These are phyloP conservation scores for Hypomesus transpacificus DNA, from an alignment of 2,113 vertebrate genomes.

Conservation along the genomic window DNA sequence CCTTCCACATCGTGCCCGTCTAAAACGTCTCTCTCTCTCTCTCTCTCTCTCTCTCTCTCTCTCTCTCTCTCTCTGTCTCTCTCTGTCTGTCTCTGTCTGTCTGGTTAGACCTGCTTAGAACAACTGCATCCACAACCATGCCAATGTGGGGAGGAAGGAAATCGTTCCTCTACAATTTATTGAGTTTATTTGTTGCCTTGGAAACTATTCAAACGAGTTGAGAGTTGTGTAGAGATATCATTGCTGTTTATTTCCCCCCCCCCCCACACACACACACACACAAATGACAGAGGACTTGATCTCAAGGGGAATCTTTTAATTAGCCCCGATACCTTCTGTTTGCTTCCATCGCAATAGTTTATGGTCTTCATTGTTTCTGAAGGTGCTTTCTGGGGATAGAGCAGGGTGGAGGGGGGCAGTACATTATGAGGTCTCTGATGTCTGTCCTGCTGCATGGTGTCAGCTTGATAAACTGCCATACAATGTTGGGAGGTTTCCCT, in stretches of 20 bases:
- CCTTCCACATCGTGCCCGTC: no score
- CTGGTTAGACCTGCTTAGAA: constrained; percentile 6
- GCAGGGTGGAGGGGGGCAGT: background rate
- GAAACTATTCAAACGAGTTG: constrained; percentile 55
- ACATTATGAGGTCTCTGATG: background rate
- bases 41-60: no score
- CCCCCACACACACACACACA: background rate
- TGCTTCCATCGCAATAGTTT: background rate
- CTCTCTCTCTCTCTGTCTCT: no score
- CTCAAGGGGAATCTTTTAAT: constrained; percentile 35
- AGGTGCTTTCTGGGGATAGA: background rate
- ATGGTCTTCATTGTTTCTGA: constrained; percentile 1
- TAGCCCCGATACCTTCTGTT: constrained; percentile 11
- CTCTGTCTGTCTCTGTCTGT: background rate
- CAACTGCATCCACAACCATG: constrained; percentile 33
- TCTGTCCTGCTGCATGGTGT: background rate
- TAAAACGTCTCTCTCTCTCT: no score
- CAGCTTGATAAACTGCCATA: background rate
- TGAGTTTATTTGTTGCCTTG: constrained; percentile 69
- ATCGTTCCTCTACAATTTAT: constrained; percentile 49
- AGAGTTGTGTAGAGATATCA: constrained; percentile 23
- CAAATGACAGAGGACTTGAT: constrained; percentile 9
- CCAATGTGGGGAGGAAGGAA: constrained; percentile 35
- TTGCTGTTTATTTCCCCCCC: constrained; percentile 28
- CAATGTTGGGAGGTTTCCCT: background rate